A percentile compares a stretch with the other conserved stretches of the same genome.
Conservation (phyloP, 1,140 invertebrate species). For the Listronotus oregonensis region DNA sequence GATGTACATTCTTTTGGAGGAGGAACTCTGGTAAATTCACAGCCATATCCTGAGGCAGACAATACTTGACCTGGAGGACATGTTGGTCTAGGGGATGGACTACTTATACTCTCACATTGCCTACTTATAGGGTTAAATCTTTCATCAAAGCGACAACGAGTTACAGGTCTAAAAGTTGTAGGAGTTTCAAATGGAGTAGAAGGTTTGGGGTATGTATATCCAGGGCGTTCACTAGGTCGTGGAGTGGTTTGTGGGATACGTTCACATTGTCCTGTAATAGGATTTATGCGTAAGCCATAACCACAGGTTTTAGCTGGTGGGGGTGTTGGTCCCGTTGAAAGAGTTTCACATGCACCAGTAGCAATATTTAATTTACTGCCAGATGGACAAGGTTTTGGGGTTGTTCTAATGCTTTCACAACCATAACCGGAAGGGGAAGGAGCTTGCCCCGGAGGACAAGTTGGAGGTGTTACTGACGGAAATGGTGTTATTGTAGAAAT, state of each 20-base stretch:
- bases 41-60: slow-evolving; percentile 17
- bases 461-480: neutral
- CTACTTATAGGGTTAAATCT: neutral
- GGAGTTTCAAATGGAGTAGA: slow-evolving; percentile 22
- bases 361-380: neutral
- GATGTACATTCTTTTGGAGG: neutral
- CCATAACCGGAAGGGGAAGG: neutral
- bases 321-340: neutral
- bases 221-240: neutral
- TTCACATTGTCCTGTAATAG: slow-evolving; percentile 20
- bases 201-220: slow-evolving; percentile 27
- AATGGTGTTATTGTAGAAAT: neutral
- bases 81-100: neutral
- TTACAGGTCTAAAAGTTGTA: slow-evolving; percentile 13
- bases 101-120: neutral
- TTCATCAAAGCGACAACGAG: slow-evolving; percentile 3
- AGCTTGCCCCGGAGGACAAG: neutral
- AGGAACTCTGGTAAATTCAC: slow-evolving; percentile 23
- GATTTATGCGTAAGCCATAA: slow-evolving; percentile 4
- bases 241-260: neutral
- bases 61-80: slow-evolving; percentile 28
- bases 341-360: neutral
- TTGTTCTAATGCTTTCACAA: neutral
- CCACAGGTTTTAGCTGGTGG: neutral
- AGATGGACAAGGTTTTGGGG: neutral